Conservation (phyloP, 2,888 invertebrate genomes). For the Syrphus vitripennis region DNA sequence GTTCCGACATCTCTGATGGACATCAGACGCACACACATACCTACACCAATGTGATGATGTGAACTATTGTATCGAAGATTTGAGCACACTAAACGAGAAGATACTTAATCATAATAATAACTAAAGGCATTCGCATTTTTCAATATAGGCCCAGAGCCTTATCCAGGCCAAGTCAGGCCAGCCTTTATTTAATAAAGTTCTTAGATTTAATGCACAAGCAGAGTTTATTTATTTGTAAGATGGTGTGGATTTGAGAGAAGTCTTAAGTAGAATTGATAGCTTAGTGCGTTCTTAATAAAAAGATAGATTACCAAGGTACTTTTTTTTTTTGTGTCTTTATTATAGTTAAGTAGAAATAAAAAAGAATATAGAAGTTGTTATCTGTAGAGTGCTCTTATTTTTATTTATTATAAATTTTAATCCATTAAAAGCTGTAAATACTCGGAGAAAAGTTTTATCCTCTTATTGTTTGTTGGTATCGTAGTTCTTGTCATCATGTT, state of each 20-base stretch:
- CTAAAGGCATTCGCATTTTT: neutral
- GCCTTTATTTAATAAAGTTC: neutral
- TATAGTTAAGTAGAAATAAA: no score
- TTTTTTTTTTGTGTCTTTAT: no score
- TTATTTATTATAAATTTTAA: slow-evolving; percentile 63
- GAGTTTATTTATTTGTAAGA: no score
- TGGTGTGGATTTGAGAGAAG: neutral
- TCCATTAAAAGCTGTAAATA: slow-evolving; percentile 48
- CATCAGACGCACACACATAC: neutral
- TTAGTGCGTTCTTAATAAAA: slow-evolving; percentile 9
- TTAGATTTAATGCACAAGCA: neutral
- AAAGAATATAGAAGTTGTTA: neutral
- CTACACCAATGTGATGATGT: neutral
- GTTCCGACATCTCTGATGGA: slow-evolving; percentile 33
- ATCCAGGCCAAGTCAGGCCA: neutral
- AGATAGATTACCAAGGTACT: neutral
- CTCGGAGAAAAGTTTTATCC: slow-evolving; percentile 14
- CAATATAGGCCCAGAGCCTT: neutral
- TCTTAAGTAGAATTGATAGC: slow-evolving; percentile 51
- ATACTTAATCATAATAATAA: slow-evolving; percentile 10
- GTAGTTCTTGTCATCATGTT: slow-evolving; percentile 23
- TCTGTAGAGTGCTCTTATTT: slow-evolving; percentile 34
- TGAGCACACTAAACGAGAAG: neutral
- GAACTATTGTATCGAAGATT: neutral
- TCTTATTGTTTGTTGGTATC: neutral